Evolutionary conservation across 1,140 invertebrate species (phyloP).

Genomic region (Leptoteleia sp.): DNA sequence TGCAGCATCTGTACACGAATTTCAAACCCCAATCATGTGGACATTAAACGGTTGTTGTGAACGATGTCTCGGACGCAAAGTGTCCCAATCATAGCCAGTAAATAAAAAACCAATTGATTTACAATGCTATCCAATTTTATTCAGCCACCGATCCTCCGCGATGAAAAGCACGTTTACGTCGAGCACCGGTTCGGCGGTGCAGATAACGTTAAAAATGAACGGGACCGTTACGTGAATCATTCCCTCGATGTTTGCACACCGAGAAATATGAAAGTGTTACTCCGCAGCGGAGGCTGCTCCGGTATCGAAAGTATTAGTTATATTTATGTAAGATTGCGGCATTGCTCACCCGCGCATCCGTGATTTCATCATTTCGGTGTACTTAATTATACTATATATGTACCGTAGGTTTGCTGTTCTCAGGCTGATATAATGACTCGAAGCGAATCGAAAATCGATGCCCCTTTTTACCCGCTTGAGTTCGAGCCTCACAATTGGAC

Average conservation of each 20-base stretch:
- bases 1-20: conserved; percentile 45
- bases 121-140: neutral
- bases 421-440: conserved; percentile 39
- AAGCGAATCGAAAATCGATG: conserved; percentile 41
- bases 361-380: conserved; percentile 59
- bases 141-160: conserved; percentile 4
- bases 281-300: conserved; percentile 39
- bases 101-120: conserved; percentile 54
- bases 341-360: conserved; percentile 56
- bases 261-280: conserved; percentile 60
- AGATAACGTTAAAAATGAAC: conserved; percentile 17
- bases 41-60: conserved; percentile 48
- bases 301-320: conserved; percentile 65
- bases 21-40: conserved; percentile 25
- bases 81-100: conserved; percentile 34
- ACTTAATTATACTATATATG: conserved; percentile 61
- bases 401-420: conserved; percentile 33
- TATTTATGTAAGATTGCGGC: conserved; percentile 63
- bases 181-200: neutral
- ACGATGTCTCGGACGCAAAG: conserved; percentile 41
- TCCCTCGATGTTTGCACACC: conserved; percentile 37
- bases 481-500: conserved; percentile 5
- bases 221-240: conserved; percentile 40
- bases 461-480: conserved; percentile 9
- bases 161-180: neutral